Percentiles rank a stretch among this genome's conserved stretches.
phyloP scores from a whole-genome alignment of 1,140 invertebrate genomes.

The Zaprionus nigranus region DNA sequence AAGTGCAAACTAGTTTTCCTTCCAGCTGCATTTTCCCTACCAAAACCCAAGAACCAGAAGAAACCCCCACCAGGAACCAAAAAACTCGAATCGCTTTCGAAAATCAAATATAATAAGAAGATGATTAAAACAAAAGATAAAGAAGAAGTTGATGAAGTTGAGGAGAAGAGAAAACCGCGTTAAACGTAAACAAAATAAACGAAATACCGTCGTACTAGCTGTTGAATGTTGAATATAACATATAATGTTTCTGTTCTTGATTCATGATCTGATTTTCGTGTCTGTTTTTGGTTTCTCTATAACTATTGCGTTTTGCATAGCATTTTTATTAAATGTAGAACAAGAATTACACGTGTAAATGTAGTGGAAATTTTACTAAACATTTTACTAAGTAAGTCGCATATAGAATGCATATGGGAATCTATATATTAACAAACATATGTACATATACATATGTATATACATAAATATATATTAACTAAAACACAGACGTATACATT shows the following conservation, averaged over 20 bases:
- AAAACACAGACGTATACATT: constrained; percentile 16
- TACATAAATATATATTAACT: constrained; percentile 7
- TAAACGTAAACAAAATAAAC: constrained; percentile 27
- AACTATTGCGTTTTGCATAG: constrained; percentile 15
- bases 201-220: constrained; percentile 47
- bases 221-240: constrained; percentile 47
- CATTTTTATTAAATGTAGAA: constrained; percentile 23
- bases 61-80: constrained; percentile 41
- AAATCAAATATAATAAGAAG: constrained; percentile 24
- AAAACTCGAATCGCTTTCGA: constrained; percentile 34
- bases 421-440: constrained; percentile 5
- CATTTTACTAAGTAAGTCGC: constrained; percentile 35
- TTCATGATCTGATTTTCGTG: not conserved
- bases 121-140: constrained; percentile 11
- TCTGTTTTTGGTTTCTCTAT: not conserved
- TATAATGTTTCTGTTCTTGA: constrained; percentile 12
- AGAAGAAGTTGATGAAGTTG: no score
- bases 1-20: constrained; percentile 20
- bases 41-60: constrained; percentile 16
- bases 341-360: constrained; percentile 24
- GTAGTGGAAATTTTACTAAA: constrained; percentile 50
- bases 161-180: constrained; percentile 4
- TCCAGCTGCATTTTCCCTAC: constrained; percentile 14
- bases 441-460: constrained; percentile 12
- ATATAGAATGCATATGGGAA: constrained; percentile 14